These are phyloP conservation scores for Luperina testacea DNA, from an alignment of 2,888 invertebrate genomes.

Conservation along the genomic window DNA sequence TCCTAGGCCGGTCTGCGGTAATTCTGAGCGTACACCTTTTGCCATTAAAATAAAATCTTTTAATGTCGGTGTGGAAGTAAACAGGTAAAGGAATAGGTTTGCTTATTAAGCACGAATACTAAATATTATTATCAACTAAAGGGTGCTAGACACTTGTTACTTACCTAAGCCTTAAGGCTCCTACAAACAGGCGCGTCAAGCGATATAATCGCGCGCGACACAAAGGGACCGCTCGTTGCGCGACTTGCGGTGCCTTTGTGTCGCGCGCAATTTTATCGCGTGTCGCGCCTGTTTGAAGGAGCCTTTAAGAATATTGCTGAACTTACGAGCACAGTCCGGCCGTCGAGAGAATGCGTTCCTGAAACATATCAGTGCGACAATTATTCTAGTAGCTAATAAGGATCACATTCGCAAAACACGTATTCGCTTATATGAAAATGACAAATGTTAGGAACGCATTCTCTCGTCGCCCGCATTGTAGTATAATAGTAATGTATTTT, in stretches of 20 bases:
- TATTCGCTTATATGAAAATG: neutral
- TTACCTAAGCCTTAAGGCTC: neutral
- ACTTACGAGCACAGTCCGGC: neutral
- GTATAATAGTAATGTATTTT: neutral
- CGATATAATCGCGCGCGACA: no score
- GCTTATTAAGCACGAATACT: neutral
- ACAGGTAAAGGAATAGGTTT: neutral
- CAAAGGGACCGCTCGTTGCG: no score
- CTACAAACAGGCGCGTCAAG: no score
- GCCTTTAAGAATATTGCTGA: neutral
- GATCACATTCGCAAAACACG: neutral
- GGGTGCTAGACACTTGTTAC: neutral
- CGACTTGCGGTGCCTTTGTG: no score
- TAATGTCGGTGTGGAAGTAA: neutral
- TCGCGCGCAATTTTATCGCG: no score
- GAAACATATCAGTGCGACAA: neutral
- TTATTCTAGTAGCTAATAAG: neutral
- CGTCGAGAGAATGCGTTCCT: neutral
- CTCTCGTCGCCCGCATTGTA: neutral
- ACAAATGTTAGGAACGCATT: neutral
- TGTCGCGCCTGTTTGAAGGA: no score
- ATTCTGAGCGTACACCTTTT: constrained; percentile 44
- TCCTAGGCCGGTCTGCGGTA: constrained; percentile 14
- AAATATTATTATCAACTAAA: neutral
- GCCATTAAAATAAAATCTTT: constrained; percentile 43